Conservation (phyloP, 2,888 invertebrate genomes). For the Silvanus unidentatus region DNA sequence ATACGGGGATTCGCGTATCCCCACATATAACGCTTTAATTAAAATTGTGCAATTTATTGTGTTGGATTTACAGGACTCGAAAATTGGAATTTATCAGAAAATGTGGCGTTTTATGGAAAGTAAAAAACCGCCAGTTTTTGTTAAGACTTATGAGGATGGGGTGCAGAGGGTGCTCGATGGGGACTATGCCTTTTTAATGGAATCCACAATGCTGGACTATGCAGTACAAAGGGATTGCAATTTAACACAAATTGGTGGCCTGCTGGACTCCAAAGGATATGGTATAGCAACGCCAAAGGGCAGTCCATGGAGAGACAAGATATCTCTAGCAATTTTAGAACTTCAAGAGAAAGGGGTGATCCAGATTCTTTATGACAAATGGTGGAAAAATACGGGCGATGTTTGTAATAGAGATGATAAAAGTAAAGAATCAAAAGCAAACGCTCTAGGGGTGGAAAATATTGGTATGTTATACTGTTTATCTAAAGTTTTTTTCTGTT, state of each 20-base stretch:
- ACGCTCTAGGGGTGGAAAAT: conserved; percentile 85
- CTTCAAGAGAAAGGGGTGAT: conserved; percentile 92
- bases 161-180: conserved; percentile 78
- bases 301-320: conserved; percentile 94
- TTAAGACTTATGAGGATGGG: conserved; percentile 86
- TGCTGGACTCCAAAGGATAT: conserved; percentile 77
- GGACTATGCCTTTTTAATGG: conserved; percentile 97
- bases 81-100: conserved; percentile 71
- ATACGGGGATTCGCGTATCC: too few relatives aligned
- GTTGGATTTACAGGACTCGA: conserved; percentile 73
- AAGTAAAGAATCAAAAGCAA: conserved; percentile 88
- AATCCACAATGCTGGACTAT: conserved; percentile 96
- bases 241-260: conserved; percentile 93
- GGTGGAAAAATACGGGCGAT: conserved; percentile 97
- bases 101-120: conserved; percentile 96
- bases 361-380: conserved; percentile 90
- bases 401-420: conserved; percentile 83
- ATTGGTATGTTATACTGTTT: conserved; percentile 61
- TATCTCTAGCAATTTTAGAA: conserved; percentile 89
- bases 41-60: too few relatives aligned
- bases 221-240: conserved; percentile 93
- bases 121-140: conserved; percentile 74
- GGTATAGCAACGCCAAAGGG: conserved; percentile 96
- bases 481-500: too few relatives aligned
- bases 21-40: too few relatives aligned